phyloP scores from a whole-genome alignment of 2,888 invertebrate genomes.

The Apamea crenata region DNA sequence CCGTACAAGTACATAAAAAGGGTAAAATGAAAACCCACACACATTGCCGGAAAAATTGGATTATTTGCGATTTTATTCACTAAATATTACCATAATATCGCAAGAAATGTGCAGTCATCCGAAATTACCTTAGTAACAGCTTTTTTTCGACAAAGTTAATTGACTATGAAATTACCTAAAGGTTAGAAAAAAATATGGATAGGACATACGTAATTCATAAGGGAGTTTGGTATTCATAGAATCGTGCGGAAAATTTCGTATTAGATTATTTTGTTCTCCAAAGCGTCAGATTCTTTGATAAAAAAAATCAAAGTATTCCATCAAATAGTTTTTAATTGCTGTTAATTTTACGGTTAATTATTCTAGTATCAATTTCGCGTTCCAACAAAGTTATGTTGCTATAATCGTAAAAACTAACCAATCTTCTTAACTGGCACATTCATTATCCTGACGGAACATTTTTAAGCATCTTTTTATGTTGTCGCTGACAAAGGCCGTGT shows the following conservation, averaged over 20 bases:
- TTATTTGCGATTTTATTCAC: conserved; percentile 9
- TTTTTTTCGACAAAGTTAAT: background rate
- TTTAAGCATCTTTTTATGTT: background rate
- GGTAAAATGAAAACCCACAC: conserved; percentile 12
- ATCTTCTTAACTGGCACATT: background rate
- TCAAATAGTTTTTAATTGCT: background rate
- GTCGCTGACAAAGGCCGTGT: background rate
- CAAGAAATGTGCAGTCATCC: background rate
- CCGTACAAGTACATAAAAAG: conserved; percentile 2
- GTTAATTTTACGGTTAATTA: background rate
- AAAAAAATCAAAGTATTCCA: background rate
- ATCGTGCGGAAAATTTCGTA: background rate
- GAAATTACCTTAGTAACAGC: background rate
- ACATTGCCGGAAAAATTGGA: background rate
- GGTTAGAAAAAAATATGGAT: background rate
- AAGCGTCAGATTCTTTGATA: background rate
- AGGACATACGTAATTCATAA: background rate
- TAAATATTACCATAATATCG: background rate
- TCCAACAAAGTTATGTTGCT: background rate
- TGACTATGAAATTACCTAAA: background rate
- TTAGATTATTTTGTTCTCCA: background rate
- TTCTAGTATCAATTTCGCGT: background rate
- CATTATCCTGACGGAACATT: background rate
- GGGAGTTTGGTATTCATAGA: background rate
- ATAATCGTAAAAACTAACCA: background rate